These are phyloP conservation scores for Phyllotreta cruciferae DNA, from an alignment of 2,888 invertebrate genomes.

Conservation along the genomic window DNA sequence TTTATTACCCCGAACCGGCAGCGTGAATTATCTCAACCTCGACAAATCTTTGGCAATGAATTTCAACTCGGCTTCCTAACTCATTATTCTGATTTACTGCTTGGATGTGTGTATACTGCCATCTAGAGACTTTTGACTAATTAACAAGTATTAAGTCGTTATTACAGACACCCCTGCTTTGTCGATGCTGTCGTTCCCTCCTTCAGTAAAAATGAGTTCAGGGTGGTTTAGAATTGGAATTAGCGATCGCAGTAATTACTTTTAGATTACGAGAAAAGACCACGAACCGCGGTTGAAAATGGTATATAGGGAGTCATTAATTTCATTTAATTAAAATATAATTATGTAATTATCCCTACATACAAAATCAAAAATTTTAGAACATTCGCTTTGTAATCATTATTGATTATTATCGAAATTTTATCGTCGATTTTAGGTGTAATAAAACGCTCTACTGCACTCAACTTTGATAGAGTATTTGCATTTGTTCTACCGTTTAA, in stretches of 20 bases:
- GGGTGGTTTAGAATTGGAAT: slow-evolving; percentile 42
- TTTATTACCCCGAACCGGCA: slow-evolving; percentile 22
- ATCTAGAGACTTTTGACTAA: slow-evolving; percentile 46
- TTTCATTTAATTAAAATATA: too few species aligned
- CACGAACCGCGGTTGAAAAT: background rate
- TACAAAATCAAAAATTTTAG: too few species aligned
- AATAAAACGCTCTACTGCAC: slow-evolving; percentile 2
- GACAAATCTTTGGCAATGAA: slow-evolving; percentile 37
- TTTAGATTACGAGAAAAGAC: slow-evolving; percentile 42
- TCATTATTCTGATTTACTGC: slow-evolving; percentile 47
- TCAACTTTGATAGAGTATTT: background rate
- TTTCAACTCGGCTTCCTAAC: slow-evolving; percentile 36
- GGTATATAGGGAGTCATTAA: too few species aligned
- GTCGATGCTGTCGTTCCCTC: slow-evolving; percentile 7
- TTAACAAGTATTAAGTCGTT: slow-evolving; percentile 50
- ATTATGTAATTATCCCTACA: too few species aligned
- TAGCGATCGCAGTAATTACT: slow-evolving; percentile 47
- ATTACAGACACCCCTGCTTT: slow-evolving; percentile 44
- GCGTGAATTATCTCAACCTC: slow-evolving; percentile 30
- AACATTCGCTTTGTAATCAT: too few species aligned
- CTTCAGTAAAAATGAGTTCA: slow-evolving; percentile 42
- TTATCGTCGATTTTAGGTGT: background rate
- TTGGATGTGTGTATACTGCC: slow-evolving; percentile 46
- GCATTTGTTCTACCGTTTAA: slow-evolving; percentile 23
- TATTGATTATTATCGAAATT: too few species aligned